Base-by-base conservation (phyloP, 2,888 invertebrate species). In the Sialis fuliginosa region DNA sequence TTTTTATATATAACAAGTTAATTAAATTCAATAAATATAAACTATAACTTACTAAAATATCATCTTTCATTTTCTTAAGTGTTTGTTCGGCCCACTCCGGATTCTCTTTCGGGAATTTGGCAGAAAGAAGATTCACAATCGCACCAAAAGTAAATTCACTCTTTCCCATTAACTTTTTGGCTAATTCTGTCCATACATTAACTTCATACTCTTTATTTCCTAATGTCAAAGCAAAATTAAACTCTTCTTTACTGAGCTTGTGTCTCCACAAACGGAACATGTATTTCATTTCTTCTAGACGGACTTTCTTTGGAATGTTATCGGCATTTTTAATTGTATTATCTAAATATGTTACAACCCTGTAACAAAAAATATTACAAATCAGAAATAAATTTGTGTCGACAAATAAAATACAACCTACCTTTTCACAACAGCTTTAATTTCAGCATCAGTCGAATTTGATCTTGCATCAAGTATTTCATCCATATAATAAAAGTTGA, bases 401-500 rank as follows among this genome's bases (percentile, higher is more conserved):
- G 5, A 34, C 37, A 12, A 44, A 42, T 30, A 42, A 43, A n/a
- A 34, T 33, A 12, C 6, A 6, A 55, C 60, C 56, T 49, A 74
- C 69, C 71, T 77, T 41, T 61, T 65, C 68, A 87, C 77, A 1
- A 74, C 69, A 1, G 67, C 62, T 55, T 76, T 74, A 49, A 86
- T 71, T 44, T 88, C 83, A 0, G 62, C 56, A 51, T 76, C 72
- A 4, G 92, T 71, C 33, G 79, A 75, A 59, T 84, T 87, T 30
- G 82, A 72, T 46, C 81, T 67, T 1, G 79, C 62, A 61, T 88
- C 87, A 6, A 81, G 77, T 0, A 82, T 81, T 33, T 76, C 75
- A 54, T 81, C 77, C 61, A 88, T 78, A 63, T 85, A 93, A 62
- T 75, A 90, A 52, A 83, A 69, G 47, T 74, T 77, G 13, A 95